These are phyloP conservation scores for Hippasteria phrygiana DNA, from an alignment of 53 echinoderm and acorn worm species.

Conservation along the genomic window DNA sequence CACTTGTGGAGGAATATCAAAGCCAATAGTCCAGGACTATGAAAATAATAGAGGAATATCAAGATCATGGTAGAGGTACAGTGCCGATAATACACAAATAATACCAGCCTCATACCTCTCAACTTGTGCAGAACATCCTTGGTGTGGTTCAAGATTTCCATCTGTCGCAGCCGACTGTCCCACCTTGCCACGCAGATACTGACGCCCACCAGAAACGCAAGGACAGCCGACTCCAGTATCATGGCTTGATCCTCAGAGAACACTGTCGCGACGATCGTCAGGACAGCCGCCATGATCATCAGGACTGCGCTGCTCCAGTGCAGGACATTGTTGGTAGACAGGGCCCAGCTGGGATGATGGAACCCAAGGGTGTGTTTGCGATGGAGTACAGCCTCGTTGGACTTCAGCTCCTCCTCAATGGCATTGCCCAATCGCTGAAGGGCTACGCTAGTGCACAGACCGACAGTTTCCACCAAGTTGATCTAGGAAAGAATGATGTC, in stretches of 20 bases:
- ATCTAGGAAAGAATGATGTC: not conserved
- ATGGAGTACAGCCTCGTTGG: conserved; percentile 36
- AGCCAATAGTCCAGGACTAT: too few relatives aligned
- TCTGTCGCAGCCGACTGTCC: conserved; percentile 74
- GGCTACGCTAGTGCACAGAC: conserved; percentile 67
- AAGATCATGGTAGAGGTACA: not conserved
- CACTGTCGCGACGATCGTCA: conserved; percentile 66
- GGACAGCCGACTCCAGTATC: conserved; percentile 70
- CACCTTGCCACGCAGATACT: conserved; percentile 77
- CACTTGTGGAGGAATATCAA: too few relatives aligned
- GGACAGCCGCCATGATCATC: conserved; percentile 51
- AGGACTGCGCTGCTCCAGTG: conserved; percentile 67
- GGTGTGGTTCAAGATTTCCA: conserved; percentile 74
- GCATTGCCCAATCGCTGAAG: conserved; percentile 64
- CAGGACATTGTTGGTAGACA: conserved; percentile 52
- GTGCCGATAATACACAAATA: not conserved
- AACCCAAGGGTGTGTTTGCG: conserved; percentile 10
- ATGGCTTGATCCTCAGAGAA: conserved; percentile 54
- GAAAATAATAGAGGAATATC: not conserved
- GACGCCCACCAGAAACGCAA: conserved; percentile 70
- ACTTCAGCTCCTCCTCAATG: conserved; percentile 72
- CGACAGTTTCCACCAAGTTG: conserved; percentile 52
- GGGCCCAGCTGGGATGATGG: conserved; percentile 27
- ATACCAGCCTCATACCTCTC: conserved; percentile 62
- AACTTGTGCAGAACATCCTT: conserved; percentile 72